A percentile compares a stretch with the other conserved stretches of the same genome.
Evolutionary conservation across 2,113 vertebrate species (phyloP).

Genomic region (Chlorodrepanis virens): DNA sequence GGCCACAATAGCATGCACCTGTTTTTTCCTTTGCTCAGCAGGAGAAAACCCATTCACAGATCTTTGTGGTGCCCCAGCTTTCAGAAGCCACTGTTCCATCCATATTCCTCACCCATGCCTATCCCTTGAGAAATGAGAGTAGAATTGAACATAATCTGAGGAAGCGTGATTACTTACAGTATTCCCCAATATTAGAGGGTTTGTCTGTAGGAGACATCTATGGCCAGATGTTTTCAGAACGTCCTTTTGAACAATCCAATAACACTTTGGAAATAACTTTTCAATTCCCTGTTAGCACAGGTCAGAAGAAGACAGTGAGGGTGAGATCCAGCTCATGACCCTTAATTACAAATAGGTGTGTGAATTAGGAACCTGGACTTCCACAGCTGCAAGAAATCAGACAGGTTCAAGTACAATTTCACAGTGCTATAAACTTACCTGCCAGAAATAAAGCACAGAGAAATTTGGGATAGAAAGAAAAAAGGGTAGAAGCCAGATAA

Average conservation of each 20-base stretch:
- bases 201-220: not conserved
- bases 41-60: not conserved
- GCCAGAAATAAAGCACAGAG: not conserved
- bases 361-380: not conserved
- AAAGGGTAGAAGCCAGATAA: not conserved
- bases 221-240: not conserved
- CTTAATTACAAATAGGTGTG: not conserved
- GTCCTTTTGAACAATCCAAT: not conserved
- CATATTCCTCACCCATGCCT: not conserved
- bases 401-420: not conserved
- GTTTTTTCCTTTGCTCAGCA: not conserved
- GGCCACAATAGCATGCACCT: not conserved
- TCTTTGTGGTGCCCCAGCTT: not conserved
- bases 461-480: not conserved
- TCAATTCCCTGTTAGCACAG: not conserved
- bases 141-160: not conserved
- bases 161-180: not conserved
- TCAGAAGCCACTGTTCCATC: not conserved
- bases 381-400: not conserved
- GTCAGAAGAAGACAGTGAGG: not conserved
- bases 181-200: not conserved
- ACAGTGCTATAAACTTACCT: rapidly evolving
- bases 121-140: not conserved
- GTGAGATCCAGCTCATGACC: not conserved
- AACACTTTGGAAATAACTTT: not conserved